Percentiles rank a stretch among this genome's conserved stretches.
These are phyloP conservation scores for Ricordea florida DNA, from an alignment of 92 coral and sea anemone species.

Conservation along the genomic window DNA sequence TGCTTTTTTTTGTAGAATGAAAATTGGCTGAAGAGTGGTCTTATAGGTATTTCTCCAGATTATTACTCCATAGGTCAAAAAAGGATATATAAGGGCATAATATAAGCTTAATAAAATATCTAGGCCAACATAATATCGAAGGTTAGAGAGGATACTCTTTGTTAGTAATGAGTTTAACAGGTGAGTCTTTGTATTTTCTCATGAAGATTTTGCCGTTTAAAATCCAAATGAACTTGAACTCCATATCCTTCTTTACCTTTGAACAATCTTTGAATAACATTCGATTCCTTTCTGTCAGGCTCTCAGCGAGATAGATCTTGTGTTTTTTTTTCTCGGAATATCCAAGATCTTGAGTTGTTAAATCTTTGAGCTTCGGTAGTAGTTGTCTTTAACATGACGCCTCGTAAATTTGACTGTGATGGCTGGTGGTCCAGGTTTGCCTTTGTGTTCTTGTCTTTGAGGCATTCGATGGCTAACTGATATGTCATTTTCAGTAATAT, in stretches of 20 bases:
- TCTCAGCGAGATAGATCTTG: slow-evolving; percentile 45
- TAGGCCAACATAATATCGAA: no score
- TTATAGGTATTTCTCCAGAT: no score
- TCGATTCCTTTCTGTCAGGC: slow-evolving; percentile 50
- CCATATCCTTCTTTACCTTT: slow-evolving; percentile 13
- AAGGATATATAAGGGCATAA: no score
- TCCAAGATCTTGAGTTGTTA: slow-evolving; percentile 36
- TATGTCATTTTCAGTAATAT: slow-evolving; percentile 41
- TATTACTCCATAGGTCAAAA: no score
- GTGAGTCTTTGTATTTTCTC: slow-evolving; percentile 28
- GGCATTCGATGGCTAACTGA: slow-evolving; percentile 57
- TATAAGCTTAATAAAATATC: no score
- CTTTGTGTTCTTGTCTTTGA: slow-evolving; percentile 12
- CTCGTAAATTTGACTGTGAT: slow-evolving; percentile 19
- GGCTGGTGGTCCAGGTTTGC: slow-evolving; percentile 13
- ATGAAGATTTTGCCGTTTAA: slow-evolving; percentile 24
- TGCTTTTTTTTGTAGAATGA: no score
- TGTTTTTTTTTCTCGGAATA: slow-evolving; percentile 22
- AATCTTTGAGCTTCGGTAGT: slow-evolving; percentile 42
- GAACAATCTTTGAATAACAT: slow-evolving; percentile 34
- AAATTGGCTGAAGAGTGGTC: no score
- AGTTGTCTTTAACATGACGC: slow-evolving; percentile 42
- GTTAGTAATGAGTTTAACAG: slow-evolving; percentile 11
- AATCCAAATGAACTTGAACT: slow-evolving; percentile 29
- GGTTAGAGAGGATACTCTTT: slow-evolving; percentile 37